Percentiles rank a stretch among this genome's conserved stretches.
phyloP scores from a whole-genome alignment of 53 echinoderm and acorn worm species.

The Temnopleurus reevesii region DNA sequence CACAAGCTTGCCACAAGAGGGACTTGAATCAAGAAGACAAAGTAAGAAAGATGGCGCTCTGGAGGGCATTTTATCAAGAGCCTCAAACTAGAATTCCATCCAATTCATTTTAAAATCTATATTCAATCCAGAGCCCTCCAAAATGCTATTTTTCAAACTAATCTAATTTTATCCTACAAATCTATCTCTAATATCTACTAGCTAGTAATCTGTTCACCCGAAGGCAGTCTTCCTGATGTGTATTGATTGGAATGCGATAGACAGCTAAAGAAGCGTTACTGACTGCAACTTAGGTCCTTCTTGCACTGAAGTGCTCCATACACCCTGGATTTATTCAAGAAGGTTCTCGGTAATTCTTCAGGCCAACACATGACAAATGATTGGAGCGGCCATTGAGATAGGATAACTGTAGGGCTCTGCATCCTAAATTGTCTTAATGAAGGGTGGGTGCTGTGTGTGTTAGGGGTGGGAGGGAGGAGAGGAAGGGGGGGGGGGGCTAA shows the following conservation, averaged over 20 bases:
- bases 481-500: background rate
- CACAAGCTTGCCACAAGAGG: constrained; percentile 49
- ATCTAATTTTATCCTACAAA: background rate
- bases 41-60: background rate
- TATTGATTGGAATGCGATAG: background rate
- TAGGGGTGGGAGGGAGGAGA: background rate
- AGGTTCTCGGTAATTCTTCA: background rate
- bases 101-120: background rate
- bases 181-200: background rate
- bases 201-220: background rate
- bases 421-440: constrained; percentile 32
- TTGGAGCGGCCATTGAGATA: background rate
- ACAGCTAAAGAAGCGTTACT: background rate
- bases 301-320: background rate
- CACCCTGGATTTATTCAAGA: constrained; percentile 18
- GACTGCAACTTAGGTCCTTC: background rate
- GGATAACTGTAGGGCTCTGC: constrained; percentile 40
- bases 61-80: constrained; percentile 23
- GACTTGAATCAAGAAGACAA: constrained; percentile 7
- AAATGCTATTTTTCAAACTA: background rate
- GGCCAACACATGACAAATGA: background rate
- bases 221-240: background rate
- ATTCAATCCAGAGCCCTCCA: background rate
- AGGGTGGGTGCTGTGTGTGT: background rate
- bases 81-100: background rate